Conservation (phyloP, 2,797 vertebrate genomes). For the Pelochelys cantorii region DNA sequence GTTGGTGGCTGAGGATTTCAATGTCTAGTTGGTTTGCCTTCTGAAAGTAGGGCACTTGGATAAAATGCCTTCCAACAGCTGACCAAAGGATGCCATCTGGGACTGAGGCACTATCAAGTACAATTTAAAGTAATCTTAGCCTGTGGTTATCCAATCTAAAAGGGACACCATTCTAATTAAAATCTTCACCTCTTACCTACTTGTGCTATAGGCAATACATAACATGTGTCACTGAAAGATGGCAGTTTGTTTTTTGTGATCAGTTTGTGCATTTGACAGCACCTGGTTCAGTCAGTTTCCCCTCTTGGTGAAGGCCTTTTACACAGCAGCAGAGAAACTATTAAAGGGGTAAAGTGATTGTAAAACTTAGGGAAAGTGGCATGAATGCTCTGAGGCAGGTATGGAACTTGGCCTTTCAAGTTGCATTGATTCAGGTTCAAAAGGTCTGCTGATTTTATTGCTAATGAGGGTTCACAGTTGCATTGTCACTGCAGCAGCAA, state of each 20-base stretch:
- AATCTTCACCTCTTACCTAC: not conserved
- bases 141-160: not conserved
- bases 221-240: not conserved
- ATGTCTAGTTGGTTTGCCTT: not conserved
- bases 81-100: not conserved
- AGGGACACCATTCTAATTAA: not conserved
- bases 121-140: not conserved
- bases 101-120: not conserved
- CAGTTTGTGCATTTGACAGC: not conserved
- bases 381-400: not conserved
- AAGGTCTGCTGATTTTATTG: not conserved
- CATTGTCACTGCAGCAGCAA: not conserved
- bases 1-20: not conserved
- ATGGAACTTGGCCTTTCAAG: not conserved
- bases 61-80: not conserved
- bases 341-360: not conserved
- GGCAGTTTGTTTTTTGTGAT: not conserved
- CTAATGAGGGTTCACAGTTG: not conserved
- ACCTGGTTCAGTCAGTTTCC: not conserved
- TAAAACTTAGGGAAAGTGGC: not conserved
- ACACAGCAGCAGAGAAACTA: not conserved
- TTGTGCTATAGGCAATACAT: fast-evolving
- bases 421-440: not conserved
- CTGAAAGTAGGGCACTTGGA: not conserved
- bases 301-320: not conserved